A percentile compares a stretch with the other conserved stretches of the same genome.
Conservation (phyloP, 30 jellyfish, hydroid and myxozoan species). For the Aurelia aurita complex sp. Pacific region DNA sequence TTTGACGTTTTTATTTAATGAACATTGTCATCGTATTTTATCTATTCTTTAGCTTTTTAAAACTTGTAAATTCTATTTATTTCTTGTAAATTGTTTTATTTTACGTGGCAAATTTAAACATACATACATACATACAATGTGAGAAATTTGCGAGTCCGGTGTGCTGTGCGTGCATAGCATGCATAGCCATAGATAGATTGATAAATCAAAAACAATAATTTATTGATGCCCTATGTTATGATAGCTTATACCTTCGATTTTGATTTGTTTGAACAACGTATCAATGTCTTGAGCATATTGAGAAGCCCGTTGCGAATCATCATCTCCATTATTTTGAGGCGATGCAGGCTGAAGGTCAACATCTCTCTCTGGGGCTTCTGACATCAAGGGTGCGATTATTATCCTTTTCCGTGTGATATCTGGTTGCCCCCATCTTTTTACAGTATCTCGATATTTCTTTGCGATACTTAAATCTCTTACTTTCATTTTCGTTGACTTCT, state of each 20-base stretch:
- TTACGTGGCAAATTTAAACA: too few relatives aligned
- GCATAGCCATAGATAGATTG: too few relatives aligned
- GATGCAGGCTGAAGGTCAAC: slow-evolving; percentile 26
- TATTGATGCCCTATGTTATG: too few relatives aligned
- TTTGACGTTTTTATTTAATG: too few relatives aligned
- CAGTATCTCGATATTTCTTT: slow-evolving; percentile 40
- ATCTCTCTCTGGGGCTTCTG: slow-evolving; percentile 19
- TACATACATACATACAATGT: too few relatives aligned
- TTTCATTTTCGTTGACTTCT: slow-evolving; percentile 9
- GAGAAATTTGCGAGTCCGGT: too few relatives aligned
- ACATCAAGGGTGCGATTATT: slow-evolving; percentile 61
- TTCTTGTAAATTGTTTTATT: too few relatives aligned
- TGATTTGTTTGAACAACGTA: slow-evolving; percentile 12
- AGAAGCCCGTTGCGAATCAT: background rate
- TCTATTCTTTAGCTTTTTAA: too few relatives aligned
- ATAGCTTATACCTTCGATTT: slow-evolving; percentile 27
- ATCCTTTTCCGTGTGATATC: slow-evolving; percentile 34
- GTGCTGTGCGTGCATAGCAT: too few relatives aligned
- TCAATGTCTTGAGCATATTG: background rate
- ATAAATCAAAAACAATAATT: too few relatives aligned
- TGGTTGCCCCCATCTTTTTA: slow-evolving; percentile 56
- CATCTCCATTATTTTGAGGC: background rate
- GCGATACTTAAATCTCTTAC: slow-evolving; percentile 31
- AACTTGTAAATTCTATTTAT: too few relatives aligned
- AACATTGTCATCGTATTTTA: too few relatives aligned